Conservation (phyloP, 2,113 vertebrate species). For the Mesembrinibis cayennensis region DNA sequence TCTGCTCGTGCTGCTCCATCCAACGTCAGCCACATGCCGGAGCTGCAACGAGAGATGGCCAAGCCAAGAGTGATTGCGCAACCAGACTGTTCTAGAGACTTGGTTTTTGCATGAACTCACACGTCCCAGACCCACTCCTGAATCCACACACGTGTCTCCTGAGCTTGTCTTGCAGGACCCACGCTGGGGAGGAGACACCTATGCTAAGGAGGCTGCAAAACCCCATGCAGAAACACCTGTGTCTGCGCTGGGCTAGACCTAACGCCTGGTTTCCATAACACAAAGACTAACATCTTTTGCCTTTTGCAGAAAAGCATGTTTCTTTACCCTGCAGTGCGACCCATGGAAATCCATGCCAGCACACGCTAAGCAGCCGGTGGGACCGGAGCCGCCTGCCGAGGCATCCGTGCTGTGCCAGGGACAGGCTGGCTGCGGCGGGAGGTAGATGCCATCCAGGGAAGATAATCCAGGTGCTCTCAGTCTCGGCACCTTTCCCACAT, state of each 20-base stretch:
- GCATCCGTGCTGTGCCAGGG: neutral
- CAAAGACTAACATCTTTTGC: neutral
- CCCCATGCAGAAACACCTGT: accelerated
- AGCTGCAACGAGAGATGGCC: neutral
- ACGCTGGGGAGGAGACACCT: neutral
- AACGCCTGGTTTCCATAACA: neutral
- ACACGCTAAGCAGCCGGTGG: accelerated
- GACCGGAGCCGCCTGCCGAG: neutral
- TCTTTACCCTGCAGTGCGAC: accelerated
- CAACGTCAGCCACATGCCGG: accelerated
- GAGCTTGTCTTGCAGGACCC: neutral
- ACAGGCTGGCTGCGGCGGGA: accelerated
- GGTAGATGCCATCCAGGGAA: neutral
- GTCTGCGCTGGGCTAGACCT: neutral
- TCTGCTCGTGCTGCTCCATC: neutral
- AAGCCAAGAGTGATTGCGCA: neutral
- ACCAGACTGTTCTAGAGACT: neutral
- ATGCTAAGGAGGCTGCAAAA: neutral
- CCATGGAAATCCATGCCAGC: neutral
- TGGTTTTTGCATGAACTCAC: neutral
- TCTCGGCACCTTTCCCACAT: neutral
- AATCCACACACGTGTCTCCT: neutral
- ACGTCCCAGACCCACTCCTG: neutral
- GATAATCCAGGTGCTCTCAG: neutral
- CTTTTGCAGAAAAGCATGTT: neutral